These are phyloP conservation scores for Cettia cetti DNA, from an alignment of 2,113 vertebrate species.

Conservation along the genomic window DNA sequence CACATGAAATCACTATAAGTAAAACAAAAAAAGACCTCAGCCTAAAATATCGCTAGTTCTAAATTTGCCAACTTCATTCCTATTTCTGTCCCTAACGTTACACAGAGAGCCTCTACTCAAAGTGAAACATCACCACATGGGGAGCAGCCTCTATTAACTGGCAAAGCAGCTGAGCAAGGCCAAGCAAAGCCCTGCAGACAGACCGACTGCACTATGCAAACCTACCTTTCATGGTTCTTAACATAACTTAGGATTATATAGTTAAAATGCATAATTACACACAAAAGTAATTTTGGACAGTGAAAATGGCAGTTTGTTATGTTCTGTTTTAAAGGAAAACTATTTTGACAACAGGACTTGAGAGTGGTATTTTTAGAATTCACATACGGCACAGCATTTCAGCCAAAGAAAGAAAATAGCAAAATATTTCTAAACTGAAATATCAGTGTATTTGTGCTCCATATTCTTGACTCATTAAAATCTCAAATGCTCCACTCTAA, in stretches of 20 bases:
- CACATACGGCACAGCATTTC: background rate
- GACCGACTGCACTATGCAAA: background rate
- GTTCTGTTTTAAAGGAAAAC: background rate
- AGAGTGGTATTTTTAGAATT: conserved; percentile 43
- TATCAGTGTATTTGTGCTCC: conserved; percentile 9
- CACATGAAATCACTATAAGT: accelerated
- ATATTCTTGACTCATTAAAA: conserved; percentile 48
- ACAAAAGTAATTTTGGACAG: accelerated
- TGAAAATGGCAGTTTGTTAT: background rate
- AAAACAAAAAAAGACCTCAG: background rate
- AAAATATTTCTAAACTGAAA: conserved; percentile 4
- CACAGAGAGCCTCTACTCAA: background rate
- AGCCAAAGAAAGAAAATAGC: conserved; percentile 31
- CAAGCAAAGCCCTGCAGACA: background rate
- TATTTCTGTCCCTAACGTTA: background rate
- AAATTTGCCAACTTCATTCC: background rate
- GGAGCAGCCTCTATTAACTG: background rate
- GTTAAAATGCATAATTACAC: background rate
- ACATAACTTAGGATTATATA: background rate
- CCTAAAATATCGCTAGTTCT: background rate
- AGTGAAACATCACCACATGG: accelerated
- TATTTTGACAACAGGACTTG: background rate
- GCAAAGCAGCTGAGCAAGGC: background rate
- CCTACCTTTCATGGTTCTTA: background rate
- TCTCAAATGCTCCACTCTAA: conserved; percentile 11